A percentile compares a stretch with the other conserved stretches of the same genome.
Conservation (phyloP, 2,113 vertebrate species). For the Forbesichthys papilliferus region DNA sequence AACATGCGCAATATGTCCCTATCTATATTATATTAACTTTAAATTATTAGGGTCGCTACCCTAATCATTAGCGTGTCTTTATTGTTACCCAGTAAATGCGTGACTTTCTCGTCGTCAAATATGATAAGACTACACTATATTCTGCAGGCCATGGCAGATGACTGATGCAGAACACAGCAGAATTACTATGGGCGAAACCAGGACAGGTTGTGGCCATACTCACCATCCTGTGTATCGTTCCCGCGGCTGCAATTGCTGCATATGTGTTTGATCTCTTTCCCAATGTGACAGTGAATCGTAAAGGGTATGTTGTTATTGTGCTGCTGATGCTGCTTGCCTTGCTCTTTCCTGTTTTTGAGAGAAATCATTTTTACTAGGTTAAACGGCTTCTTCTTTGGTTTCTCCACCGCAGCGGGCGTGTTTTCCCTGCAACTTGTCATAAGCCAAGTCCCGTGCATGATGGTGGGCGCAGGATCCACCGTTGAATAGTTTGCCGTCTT, state of each 20-base stretch:
- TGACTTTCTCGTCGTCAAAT: no score
- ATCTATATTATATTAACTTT: no score
- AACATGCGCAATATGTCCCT: neutral
- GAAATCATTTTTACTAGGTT: constrained; percentile 92
- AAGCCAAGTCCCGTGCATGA: constrained; percentile 78
- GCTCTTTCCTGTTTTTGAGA: constrained; percentile 80
- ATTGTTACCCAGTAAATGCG: neutral
- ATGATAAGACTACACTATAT: no score
- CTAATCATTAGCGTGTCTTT: neutral
- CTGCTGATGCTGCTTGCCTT: constrained; percentile 72
- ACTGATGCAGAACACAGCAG: constrained; percentile 20
- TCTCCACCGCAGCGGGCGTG: constrained; percentile 79
- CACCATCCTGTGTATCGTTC: constrained; percentile 91
- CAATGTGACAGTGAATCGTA: constrained; percentile 94
- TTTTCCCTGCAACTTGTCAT: constrained; percentile 74
- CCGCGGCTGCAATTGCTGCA: constrained; percentile 99
- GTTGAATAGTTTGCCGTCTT: constrained; percentile 73
- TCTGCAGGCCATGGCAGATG: neutral
- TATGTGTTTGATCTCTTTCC: constrained; percentile 98
- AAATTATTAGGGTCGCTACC: neutral
- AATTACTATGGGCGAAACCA: constrained; percentile 37
- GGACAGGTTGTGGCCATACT: constrained; percentile 67
- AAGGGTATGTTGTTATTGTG: constrained; percentile 88
- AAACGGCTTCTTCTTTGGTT: constrained; percentile 88
- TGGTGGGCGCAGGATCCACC: constrained; percentile 80